phyloP scores from a whole-genome alignment of 35 echinoderm and acorn worm species.

The Apostichopus japonicus region DNA sequence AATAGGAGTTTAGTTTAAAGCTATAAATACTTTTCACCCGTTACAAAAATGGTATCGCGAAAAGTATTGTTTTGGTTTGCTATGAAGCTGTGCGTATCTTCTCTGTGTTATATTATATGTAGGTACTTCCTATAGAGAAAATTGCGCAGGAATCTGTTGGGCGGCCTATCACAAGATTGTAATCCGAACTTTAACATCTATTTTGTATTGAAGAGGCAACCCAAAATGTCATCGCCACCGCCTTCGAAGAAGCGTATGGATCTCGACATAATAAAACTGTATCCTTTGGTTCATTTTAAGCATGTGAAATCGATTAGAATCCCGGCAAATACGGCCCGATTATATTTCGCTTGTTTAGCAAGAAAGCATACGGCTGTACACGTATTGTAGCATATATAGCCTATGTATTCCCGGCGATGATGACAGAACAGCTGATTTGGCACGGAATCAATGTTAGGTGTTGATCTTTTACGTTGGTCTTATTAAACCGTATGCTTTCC shows the following conservation, averaged over 20 bases:
- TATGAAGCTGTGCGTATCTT: background rate
- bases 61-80: slow-evolving; percentile 56
- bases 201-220: slow-evolving; percentile 40
- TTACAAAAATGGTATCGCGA: background rate
- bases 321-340: background rate
- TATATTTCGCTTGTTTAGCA: background rate
- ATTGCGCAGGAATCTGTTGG: slow-evolving; percentile 41
- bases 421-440: slow-evolving; percentile 55
- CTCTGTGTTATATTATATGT: background rate
- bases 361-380: background rate
- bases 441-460: slow-evolving; percentile 10
- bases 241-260: slow-evolving; percentile 89
- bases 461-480: background rate
- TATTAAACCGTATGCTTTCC: background rate
- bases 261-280: slow-evolving; percentile 85
- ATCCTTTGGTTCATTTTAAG: slow-evolving; percentile 67
- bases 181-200: slow-evolving; percentile 31
- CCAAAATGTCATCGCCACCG: slow-evolving; percentile 94
- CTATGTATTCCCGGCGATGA: background rate
- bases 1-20: background rate
- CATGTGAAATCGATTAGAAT: background rate
- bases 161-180: slow-evolving; percentile 14
- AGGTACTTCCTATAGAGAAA: slow-evolving; percentile 12
- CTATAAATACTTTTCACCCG: background rate
- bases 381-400: background rate